These are phyloP conservation scores for Euwallacea similis DNA, from an alignment of 1,140 invertebrate genomes.

Conservation along the genomic window DNA sequence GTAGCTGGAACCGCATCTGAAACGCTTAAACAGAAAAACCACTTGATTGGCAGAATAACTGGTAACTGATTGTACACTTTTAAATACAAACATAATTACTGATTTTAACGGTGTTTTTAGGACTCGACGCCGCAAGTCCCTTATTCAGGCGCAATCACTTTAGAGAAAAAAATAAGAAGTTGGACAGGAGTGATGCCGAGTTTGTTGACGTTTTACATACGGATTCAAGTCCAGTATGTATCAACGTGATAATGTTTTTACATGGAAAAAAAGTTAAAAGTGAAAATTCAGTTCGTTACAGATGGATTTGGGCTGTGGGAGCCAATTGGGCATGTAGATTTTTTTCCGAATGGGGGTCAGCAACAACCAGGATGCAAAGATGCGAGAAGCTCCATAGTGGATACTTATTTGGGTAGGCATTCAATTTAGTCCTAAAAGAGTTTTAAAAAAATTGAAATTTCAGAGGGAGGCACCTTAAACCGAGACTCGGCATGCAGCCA, in stretches of 20 bases:
- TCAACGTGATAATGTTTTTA: conserved; percentile 8
- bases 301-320: conserved; percentile 54
- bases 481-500: conserved; percentile 57
- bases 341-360: conserved; percentile 73
- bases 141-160: conserved; percentile 61
- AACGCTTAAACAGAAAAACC: conserved; percentile 58
- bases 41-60: conserved; percentile 70
- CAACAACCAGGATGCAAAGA: conserved; percentile 70
- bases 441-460: conserved; percentile 6
- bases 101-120: conserved; percentile 42
- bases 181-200: conserved; percentile 79
- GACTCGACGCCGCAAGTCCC: conserved; percentile 70
- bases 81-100: no score
- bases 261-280: background rate
- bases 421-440: background rate
- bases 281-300: conserved; percentile 44
- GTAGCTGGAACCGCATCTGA: conserved; percentile 73
- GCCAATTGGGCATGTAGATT: conserved; percentile 65
- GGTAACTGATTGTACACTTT: conserved; percentile 51
- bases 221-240: conserved; percentile 65
- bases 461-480: conserved; percentile 46
- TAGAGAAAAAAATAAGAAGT: conserved; percentile 59
- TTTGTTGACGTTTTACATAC: conserved; percentile 88
- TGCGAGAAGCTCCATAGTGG: conserved; percentile 49
- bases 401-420: conserved; percentile 49